Evolutionary conservation across 1,140 invertebrate species (phyloP).

Genomic region (Lepidurus couesii): DNA sequence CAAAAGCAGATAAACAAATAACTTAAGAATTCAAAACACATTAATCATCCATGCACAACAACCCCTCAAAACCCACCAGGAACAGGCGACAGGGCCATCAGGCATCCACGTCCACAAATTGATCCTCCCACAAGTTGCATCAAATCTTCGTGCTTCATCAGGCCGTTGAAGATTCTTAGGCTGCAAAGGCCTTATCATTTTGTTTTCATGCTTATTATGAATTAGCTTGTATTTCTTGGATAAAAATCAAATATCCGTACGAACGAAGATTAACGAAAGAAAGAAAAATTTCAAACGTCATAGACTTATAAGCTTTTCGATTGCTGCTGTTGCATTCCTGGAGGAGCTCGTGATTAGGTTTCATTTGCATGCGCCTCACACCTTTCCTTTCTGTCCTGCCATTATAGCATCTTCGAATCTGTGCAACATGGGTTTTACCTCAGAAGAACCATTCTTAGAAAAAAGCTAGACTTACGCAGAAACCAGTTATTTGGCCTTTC

Average conservation of each 20-base stretch:
- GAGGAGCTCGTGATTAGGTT: constrained; percentile 12
- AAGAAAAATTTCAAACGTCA: neutral
- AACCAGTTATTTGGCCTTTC: neutral
- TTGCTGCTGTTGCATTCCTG: constrained; percentile 6
- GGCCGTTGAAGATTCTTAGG: too few species aligned
- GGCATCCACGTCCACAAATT: neutral
- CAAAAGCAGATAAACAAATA: neutral
- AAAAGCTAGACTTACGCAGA: neutral
- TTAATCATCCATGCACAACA: neutral
- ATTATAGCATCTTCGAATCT: neutral
- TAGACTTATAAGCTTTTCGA: neutral
- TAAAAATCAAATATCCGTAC: neutral
- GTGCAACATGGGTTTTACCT: neutral
- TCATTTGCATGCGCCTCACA: neutral
- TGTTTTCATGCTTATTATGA: too few species aligned
- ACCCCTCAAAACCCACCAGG: neutral
- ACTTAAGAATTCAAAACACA: neutral
- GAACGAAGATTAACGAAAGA: neutral
- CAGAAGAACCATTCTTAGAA: neutral
- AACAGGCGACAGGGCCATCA: neutral
- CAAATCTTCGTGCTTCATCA: neutral
- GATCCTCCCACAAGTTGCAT: neutral
- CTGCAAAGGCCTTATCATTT: too few species aligned
- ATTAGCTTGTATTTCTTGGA: too few species aligned
- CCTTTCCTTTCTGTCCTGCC: neutral